Percentiles rank a stretch among this genome's conserved stretches.
Evolutionary conservation across 2,113 vertebrate genomes (phyloP).

Genomic region (Passer domesticus): DNA sequence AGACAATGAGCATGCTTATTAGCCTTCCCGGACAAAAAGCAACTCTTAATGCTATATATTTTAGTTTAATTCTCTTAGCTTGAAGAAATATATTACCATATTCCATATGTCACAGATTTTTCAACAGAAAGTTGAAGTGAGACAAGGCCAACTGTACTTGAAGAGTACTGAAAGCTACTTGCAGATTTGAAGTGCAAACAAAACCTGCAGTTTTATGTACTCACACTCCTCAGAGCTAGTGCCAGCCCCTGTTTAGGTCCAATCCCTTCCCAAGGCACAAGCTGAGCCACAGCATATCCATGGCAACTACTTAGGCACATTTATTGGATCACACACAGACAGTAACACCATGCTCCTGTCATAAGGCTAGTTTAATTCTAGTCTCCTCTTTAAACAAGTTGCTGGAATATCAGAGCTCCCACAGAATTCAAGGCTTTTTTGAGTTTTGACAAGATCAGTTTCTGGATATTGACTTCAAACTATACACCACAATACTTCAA

Average conservation of each 20-base stretch:
- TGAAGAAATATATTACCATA: background rate
- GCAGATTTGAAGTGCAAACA: background rate
- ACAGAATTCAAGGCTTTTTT: background rate
- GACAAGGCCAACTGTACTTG: background rate
- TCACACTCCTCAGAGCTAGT: background rate
- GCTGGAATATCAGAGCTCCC: background rate
- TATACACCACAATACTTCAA: background rate
- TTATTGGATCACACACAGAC: too few species aligned
- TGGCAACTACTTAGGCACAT: background rate
- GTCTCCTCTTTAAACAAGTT: background rate
- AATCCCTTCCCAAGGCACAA: background rate
- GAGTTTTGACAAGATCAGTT: background rate
- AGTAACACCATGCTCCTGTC: background rate
- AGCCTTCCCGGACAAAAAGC: background rate
- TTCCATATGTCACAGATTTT: background rate
- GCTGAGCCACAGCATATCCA: background rate
- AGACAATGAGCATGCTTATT: background rate
- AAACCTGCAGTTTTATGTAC: background rate
- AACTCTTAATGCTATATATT: background rate
- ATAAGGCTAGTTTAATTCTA: background rate
- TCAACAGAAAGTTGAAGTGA: background rate
- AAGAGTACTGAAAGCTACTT: background rate
- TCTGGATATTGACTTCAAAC: background rate
- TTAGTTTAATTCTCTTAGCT: background rate
- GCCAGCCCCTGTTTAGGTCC: background rate